Evolutionary conservation across 2,888 invertebrate species (phyloP), one percentile per base, ranked within the genome.

Genomic region (Polyploca ridens): DNA sequence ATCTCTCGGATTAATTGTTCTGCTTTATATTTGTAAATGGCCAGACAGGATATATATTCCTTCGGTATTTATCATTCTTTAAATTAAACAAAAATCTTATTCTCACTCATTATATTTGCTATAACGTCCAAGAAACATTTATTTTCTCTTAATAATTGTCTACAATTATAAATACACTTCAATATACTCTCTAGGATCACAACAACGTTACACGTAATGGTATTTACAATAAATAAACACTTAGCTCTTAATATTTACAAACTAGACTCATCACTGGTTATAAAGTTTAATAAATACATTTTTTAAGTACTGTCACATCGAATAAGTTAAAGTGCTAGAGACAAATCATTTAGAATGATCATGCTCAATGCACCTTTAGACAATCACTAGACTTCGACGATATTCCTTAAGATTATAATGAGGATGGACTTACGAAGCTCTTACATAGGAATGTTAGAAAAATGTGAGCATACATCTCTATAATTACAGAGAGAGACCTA

Each of bases 151-250:
- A 72, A 68, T 78, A 81, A 79, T 74, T 65, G 57, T 72, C 84
- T 87, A 82, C 77, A 74, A 66, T 62, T 83, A 83, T 82, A 83
- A 85, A 83, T 84, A 82, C 76, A 73, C 64, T 69, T 78, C 75
- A 76, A 78, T 80, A 79, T 79, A 84, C 75, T 82, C 79, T 82
- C 88, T 90, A 90, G 85, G 83, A 91, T 91, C 91, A 91, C 90
- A 90, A 90, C 90, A 83, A 87, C 81, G 74, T 87, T 86, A 84
- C 75, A 85, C 78, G 80, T 82, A 84, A 81, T 75, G 82, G 75
- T 91, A 90, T 90, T 87, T 89, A 91, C 90, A 91, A 85, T 89
- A 87, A 90, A 89, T 89, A 88, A 86, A 85, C 73, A 75, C 75
- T 82, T 83, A 82, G 74, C 73, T 79, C 80, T 78, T 59, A 60